Percentiles rank a stretch among this genome's conserved stretches.
These are phyloP conservation scores for Hemibagrus wyckioides DNA, from an alignment of 2,113 vertebrate species.

Conservation along the genomic window DNA sequence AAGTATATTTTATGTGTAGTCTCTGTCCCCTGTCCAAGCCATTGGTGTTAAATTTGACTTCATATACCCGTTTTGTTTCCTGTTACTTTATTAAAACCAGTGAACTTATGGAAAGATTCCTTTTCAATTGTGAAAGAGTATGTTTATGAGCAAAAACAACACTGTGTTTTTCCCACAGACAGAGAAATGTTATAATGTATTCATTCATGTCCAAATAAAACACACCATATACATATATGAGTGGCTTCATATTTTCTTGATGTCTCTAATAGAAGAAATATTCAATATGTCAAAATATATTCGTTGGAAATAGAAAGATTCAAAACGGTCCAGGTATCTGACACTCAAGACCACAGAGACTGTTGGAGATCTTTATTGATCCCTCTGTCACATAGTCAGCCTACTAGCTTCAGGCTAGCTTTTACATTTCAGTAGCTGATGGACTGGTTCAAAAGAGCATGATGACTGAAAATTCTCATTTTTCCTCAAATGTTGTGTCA, in stretches of 20 bases:
- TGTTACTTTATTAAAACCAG: not conserved
- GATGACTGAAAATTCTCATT: slow-evolving; percentile 52
- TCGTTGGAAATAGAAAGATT: not conserved
- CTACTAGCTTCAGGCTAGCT: slow-evolving; percentile 42
- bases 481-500: slow-evolving; percentile 58
- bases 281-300: not conserved
- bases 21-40: not conserved
- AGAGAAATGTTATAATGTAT: not conserved
- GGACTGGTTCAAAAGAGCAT: slow-evolving; percentile 59
- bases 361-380: slow-evolving; percentile 20
- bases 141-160: not conserved
- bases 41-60: not conserved
- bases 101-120: no score
- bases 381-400: slow-evolving; percentile 27
- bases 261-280: not conserved
- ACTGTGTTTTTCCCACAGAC: not conserved
- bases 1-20: not conserved
- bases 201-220: not conserved
- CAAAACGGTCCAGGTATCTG: not conserved
- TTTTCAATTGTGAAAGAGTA: not conserved
- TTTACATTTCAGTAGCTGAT: slow-evolving; percentile 41
- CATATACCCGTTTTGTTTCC: not conserved
- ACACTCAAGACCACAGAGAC: slow-evolving; percentile 6
- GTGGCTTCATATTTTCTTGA: not conserved
- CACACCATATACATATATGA: not conserved